Evolutionary conservation across 1,140 invertebrate species (phyloP).

Genomic region (Telenomus remus): DNA sequence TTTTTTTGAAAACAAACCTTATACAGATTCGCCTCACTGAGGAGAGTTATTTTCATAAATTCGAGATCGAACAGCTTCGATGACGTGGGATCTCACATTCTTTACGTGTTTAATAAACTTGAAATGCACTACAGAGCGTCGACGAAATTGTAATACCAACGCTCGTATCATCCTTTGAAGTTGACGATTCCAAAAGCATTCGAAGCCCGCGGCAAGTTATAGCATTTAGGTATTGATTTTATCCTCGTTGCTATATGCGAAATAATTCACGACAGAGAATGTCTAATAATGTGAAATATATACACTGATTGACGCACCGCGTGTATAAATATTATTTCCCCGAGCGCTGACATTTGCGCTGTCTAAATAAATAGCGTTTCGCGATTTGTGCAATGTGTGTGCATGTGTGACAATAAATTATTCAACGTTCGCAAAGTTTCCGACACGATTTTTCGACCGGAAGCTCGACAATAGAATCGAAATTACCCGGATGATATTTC

Average conservation of each 20-base stretch:
- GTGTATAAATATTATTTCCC: slow-evolving; percentile 43
- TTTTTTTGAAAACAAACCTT: not conserved
- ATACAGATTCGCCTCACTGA: slow-evolving; percentile 12
- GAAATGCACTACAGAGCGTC: slow-evolving; percentile 51
- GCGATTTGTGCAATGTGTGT: not conserved
- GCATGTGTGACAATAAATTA: too few species aligned
- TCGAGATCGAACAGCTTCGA: slow-evolving; percentile 53
- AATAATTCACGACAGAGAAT: slow-evolving; percentile 59
- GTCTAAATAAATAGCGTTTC: slow-evolving; percentile 24
- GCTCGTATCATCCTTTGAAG: slow-evolving; percentile 50
- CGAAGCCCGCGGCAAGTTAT: slow-evolving; percentile 56
- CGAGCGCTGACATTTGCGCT: slow-evolving; percentile 16
- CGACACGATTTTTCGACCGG: too few species aligned
- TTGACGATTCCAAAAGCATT: slow-evolving; percentile 60
- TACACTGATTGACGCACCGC: slow-evolving; percentile 33
- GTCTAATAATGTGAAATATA: slow-evolving; percentile 55
- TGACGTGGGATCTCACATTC: slow-evolving; percentile 46
- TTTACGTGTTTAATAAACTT: slow-evolving; percentile 58
- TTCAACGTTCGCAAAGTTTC: too few species aligned
- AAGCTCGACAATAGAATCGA: too few species aligned
- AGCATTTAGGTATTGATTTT: slow-evolving; percentile 61
- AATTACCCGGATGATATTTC: slow-evolving; percentile 7
- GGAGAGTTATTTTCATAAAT: slow-evolving; percentile 32
- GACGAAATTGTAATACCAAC: slow-evolving; percentile 58
- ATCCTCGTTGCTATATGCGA: slow-evolving; percentile 55